Evolutionary conservation across 2,888 invertebrate genomes (phyloP), one percentile per base, ranked within the genome.

Genomic region (Ichneumoninae sp.): DNA sequence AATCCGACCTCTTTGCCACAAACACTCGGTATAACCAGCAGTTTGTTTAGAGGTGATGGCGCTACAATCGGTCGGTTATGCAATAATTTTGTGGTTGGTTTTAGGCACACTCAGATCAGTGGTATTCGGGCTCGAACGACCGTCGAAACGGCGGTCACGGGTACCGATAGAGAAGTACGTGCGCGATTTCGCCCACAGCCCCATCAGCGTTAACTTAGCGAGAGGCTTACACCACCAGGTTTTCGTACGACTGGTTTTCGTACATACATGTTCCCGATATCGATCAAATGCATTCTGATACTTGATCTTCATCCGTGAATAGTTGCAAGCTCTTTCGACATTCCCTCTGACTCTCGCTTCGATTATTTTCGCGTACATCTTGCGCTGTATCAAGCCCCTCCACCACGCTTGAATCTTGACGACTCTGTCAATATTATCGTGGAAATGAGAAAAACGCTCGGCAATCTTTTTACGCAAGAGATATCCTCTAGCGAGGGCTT

Each of bases 351-450:
- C 93, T 94, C 93, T 92, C 13, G 89, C 83, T 40, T 94, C 94
- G 40, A 95, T 91, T 33, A 95, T 87, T 26, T 94, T 94, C 0
- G 92, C 92, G 89, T 95, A 95, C 85, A 93, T 93, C 85, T 93
- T 94, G 83, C 94, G 94, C 81, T 95, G 94, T 13, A 94, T 87
- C 1, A 94, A 88, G 83, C 94, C 94, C 82, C 95, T 94, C 96
- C 96, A 96, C 95, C 96, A 96, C 0, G 96, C 94, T 94, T 96
- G 95, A 85, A 96, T 95, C 88, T 92, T 94, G 5, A 95, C 89
- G 63, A 95, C 91, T 88, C 92, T 94, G 0, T 91, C 87, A 47
- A 94, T 91, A 89, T 95, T 94, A 26, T 94, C 91, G 83, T 93
- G 92, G 83, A 94, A 95, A 87, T 93, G 93, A 44, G 92, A 89